Base-by-base conservation (phyloP, 2,888 invertebrate species). In the Arge pagana region DNA sequence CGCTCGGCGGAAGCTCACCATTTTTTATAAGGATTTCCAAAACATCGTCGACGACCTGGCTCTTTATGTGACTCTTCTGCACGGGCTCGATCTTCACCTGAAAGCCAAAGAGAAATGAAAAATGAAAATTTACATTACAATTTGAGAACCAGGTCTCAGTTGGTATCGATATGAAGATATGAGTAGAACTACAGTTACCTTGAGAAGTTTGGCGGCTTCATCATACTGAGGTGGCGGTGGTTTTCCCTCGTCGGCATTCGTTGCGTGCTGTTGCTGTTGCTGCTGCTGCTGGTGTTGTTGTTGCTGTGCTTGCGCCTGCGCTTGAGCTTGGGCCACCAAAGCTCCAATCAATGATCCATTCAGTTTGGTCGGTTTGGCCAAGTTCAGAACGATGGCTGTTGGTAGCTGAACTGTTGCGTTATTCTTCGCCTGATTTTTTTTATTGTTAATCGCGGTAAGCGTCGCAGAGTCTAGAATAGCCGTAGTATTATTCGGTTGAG, bases 1-100 rank as follows among this genome's bases (percentile, higher is more conserved):
- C 93, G 64, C 93, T 93, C 6, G 93, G 87, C 1, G 95, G 93
- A 52, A 96, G 77, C 70, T 96, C 96, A 8, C 96, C 96, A 72
- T 93, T 93, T 70, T 94, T 90, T 36, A 96, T 94, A 10, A 96
- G 83, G 61, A 96, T 94, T 72, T 96, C 95, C 49, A 96, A 79
- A 1, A 96, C 94, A 76, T 96, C 96, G 70, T 93, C 93, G 67
- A 94, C 89, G 49, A 88, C 88, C 72, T 92, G 89, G 67, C 90
- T 90, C 71, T 88, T 86, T 21, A 76, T 68, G 50, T 74, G 69
- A 52, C 60, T 72, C 51, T 76, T 75, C 71, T 70, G 70, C 19
- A 69, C 79, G 67, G 65, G 81, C 77, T 60, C 75, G 36, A 72
- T 67, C 54, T 76, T 74, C 3, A 72, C 75, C 74, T 77, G 40